Evolutionary conservation across 2,113 vertebrate species (phyloP).

Genomic region (Hymenochirus boettgeri): DNA sequence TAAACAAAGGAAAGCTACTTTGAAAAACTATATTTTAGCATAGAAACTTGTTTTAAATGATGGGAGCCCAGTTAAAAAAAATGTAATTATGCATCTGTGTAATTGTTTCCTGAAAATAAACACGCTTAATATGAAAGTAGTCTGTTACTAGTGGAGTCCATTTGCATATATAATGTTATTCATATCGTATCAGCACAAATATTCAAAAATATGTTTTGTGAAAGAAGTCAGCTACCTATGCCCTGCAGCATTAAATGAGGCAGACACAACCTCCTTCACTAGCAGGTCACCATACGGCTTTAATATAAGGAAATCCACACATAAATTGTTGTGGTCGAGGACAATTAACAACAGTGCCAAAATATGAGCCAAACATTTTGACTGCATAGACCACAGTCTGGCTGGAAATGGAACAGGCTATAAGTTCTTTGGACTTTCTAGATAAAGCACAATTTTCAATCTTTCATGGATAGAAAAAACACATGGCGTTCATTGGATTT

Average conservation of each 20-base stretch:
- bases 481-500: slow-evolving; percentile 27
- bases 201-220: background rate
- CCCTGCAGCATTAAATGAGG: slow-evolving; percentile 9
- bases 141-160: background rate
- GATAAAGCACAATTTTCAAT: slow-evolving; percentile 35
- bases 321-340: slow-evolving; percentile 37
- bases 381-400: slow-evolving; percentile 27
- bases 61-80: background rate
- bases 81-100: background rate
- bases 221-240: slow-evolving; percentile 18
- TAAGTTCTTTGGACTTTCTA: slow-evolving; percentile 22
- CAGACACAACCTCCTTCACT: slow-evolving; percentile 11
- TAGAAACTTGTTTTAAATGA: background rate
- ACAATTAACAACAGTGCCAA: slow-evolving; percentile 28
- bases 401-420: slow-evolving; percentile 23
- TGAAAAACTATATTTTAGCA: no score
- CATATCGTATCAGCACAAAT: slow-evolving; percentile 1
- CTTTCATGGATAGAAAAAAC: slow-evolving; percentile 31
- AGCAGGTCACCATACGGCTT: slow-evolving; percentile 22
- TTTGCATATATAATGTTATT: background rate
- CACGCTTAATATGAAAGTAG: background rate
- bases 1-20: no score
- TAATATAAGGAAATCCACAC: slow-evolving; percentile 31
- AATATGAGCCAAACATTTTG: slow-evolving; percentile 37
- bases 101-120: background rate